These are phyloP conservation scores for Leuciscus waleckii DNA, from an alignment of 2,797 vertebrate genomes.

Conservation along the genomic window DNA sequence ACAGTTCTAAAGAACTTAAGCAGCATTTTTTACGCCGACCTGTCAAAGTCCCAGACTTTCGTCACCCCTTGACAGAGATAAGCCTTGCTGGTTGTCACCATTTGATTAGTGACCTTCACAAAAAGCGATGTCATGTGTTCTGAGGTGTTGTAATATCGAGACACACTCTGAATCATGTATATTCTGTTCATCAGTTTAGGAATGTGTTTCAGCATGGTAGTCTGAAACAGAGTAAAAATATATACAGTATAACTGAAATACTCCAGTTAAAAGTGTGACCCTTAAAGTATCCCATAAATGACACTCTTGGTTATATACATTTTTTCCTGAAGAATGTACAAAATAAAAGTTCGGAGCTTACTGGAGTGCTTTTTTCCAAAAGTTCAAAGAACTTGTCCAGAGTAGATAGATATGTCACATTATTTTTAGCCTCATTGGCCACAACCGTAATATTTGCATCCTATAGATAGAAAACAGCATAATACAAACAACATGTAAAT, in stretches of 20 bases:
- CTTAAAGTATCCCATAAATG: background rate
- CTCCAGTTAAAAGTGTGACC: background rate
- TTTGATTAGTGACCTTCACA: conserved; percentile 88
- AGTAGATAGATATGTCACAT: conserved; percentile 82
- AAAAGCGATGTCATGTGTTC: conserved; percentile 85
- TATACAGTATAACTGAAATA: background rate
- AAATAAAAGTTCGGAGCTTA: conserved; percentile 64
- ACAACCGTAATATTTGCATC: conserved; percentile 80
- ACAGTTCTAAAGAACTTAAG: background rate
- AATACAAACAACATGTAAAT: background rate
- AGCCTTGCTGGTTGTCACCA: conserved; percentile 80
- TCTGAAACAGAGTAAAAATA: conserved; percentile 62
- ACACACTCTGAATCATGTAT: conserved; percentile 80
- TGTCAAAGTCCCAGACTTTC: conserved; percentile 83
- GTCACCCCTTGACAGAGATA: conserved; percentile 77
- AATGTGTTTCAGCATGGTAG: conserved; percentile 75
- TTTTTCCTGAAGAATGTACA: background rate
- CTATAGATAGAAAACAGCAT: conserved; percentile 64
- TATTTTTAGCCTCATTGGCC: conserved; percentile 87
- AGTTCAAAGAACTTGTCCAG: conserved; percentile 81
- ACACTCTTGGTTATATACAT: background rate
- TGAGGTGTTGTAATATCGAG: conserved; percentile 83
- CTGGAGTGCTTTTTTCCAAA: conserved; percentile 78
- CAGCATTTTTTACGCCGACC: conserved; percentile 65
- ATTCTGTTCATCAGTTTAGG: conserved; percentile 81